Percentiles rank a stretch among this genome's conserved stretches.
Conservation (phyloP, 2,888 invertebrate genomes). For the Stenichneumon culpator region DNA sequence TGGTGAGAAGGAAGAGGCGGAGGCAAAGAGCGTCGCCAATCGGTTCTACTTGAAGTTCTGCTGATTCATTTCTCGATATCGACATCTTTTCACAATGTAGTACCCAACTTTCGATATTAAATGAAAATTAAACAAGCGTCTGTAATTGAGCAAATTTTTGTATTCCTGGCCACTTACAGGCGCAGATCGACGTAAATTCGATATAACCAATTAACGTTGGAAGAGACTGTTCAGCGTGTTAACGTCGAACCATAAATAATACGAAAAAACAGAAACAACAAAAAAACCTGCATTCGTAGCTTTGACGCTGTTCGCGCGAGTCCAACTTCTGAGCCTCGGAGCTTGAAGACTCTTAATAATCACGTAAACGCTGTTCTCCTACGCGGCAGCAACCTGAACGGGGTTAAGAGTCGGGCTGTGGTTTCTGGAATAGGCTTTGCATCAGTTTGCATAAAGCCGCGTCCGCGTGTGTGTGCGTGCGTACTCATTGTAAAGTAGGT, state of each 20-base stretch:
- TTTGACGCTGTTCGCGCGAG: constrained; percentile 6
- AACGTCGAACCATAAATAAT: too few species aligned
- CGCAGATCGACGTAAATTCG: background rate
- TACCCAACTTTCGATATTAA: constrained; percentile 6
- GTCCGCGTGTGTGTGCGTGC: background rate
- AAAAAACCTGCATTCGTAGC: background rate
- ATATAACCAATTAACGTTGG: constrained; percentile 1
- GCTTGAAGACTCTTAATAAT: background rate
- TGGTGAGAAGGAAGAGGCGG: background rate
- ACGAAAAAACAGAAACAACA: too few species aligned
- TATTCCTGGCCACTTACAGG: background rate
- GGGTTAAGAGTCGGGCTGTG: constrained; percentile 57
- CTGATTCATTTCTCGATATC: constrained; percentile 16
- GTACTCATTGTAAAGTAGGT: constrained; percentile 34
- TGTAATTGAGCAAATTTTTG: constrained; percentile 4
- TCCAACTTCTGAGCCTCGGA: background rate
- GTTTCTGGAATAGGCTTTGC: background rate
- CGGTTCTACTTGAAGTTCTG: constrained; percentile 27
- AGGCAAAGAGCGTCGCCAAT: constrained; percentile 37
- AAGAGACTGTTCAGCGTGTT: background rate
- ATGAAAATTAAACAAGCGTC: constrained; percentile 24
- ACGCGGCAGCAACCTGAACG: constrained; percentile 32
- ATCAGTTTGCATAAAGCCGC: constrained; percentile 11
- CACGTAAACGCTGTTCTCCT: constrained; percentile 19
- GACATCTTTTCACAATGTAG: constrained; percentile 8